These are phyloP conservation scores for Theocolax elegans DNA, from an alignment of 1,140 invertebrate species.

Conservation along the genomic window DNA sequence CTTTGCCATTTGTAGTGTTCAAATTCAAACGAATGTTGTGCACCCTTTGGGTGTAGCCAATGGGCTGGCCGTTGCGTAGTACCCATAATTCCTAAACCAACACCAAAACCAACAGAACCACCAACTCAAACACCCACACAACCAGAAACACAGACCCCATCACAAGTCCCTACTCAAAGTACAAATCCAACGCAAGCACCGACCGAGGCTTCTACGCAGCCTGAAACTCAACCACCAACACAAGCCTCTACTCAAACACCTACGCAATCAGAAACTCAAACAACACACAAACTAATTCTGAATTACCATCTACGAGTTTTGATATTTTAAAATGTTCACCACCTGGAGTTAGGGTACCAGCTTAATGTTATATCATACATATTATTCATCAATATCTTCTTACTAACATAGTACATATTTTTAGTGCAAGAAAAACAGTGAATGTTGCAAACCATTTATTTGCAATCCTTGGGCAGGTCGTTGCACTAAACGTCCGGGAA, in stretches of 20 bases:
- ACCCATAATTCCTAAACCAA: not conserved
- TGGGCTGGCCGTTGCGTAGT: slow-evolving; percentile 22
- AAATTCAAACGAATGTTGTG: not conserved
- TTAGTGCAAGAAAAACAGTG: not conserved
- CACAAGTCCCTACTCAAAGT: too few relatives aligned
- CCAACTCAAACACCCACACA: not conserved
- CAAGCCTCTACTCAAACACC: not conserved
- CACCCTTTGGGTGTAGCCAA: not conserved
- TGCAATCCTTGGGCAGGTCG: not conserved
- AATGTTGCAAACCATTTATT: slow-evolving; percentile 3
- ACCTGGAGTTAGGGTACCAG: too few relatives aligned
- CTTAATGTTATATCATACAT: too few relatives aligned
- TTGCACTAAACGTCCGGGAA: slow-evolving; percentile 2
- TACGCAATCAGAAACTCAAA: too few relatives aligned
- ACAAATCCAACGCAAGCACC: too few relatives aligned
- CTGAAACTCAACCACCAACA: not conserved
- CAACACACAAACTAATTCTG: too few relatives aligned
- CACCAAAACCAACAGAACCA: not conserved
- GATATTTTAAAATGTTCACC: too few relatives aligned
- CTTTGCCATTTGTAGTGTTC: slow-evolving; percentile 17
- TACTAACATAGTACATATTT: too few relatives aligned
- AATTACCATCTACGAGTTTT: too few relatives aligned
- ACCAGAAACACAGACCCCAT: too few relatives aligned
- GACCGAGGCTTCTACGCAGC: too few relatives aligned
- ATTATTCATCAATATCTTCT: too few relatives aligned